phyloP scores from a whole-genome alignment of 2,113 vertebrate genomes.

The Phoxinus phoxinus region DNA sequence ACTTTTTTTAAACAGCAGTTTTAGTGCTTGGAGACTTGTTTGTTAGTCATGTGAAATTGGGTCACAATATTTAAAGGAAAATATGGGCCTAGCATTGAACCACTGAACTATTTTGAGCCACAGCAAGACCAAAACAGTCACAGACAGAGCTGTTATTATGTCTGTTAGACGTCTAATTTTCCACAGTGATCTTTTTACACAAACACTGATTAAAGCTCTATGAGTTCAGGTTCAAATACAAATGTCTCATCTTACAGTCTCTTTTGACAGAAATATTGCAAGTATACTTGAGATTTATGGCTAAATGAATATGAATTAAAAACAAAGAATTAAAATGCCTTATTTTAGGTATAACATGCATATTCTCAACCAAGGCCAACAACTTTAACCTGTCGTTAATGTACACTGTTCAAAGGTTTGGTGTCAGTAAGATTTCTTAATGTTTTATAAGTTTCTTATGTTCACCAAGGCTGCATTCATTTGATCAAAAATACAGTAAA shows the following conservation, averaged over 20 bases:
- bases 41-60: slow-evolving; percentile 14
- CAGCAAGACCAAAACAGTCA: slow-evolving; percentile 12
- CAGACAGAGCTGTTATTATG: slow-evolving; percentile 54
- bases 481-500: no score
- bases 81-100: slow-evolving; percentile 6
- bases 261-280: background rate
- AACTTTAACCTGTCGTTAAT: background rate
- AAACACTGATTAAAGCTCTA: slow-evolving; percentile 55
- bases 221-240: slow-evolving; percentile 15
- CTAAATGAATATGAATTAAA: background rate
- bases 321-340: background rate
- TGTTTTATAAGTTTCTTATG: no score
- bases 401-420: background rate
- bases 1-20: no score
- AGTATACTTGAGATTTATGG: background rate
- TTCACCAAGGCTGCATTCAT: no score
- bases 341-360: background rate
- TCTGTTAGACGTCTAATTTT: slow-evolving; percentile 41
- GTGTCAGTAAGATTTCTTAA: background rate
- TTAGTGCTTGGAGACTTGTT: background rate
- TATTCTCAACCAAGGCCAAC: background rate
- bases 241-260: background rate
- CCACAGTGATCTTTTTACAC: slow-evolving; percentile 46
- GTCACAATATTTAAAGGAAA: slow-evolving; percentile 28
- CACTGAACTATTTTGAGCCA: slow-evolving; percentile 31